Conservation (phyloP, 1,140 invertebrate genomes). For the Sitobion miscanthi region DNA sequence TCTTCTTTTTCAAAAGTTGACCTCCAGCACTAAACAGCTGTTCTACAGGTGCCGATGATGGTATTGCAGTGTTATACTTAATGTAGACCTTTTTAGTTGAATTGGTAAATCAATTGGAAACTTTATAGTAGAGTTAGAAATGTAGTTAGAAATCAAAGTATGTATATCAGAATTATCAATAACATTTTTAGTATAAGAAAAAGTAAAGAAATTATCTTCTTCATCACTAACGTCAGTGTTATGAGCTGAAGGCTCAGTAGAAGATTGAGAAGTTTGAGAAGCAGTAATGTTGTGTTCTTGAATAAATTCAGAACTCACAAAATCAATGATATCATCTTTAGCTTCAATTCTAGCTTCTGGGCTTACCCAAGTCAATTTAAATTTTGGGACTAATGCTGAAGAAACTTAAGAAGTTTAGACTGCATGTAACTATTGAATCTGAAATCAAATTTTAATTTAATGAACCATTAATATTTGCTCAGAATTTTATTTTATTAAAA, state of each 20-base stretch:
- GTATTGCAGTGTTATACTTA: slow-evolving; percentile 1
- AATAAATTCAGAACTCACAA: not conserved
- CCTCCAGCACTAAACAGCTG: not conserved
- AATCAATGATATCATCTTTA: not conserved
- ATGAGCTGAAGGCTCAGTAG: not conserved
- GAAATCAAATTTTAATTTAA: not conserved
- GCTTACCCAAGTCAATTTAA: not conserved
- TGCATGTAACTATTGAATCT: slow-evolving; percentile 7
- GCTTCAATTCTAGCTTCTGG: not conserved
- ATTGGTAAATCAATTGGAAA: not conserved
- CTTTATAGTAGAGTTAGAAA: not conserved
- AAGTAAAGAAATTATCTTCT: slow-evolving; percentile 6
- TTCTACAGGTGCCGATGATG: not conserved
- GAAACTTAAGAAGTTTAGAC: not conserved
- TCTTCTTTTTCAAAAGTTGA: slow-evolving; percentile 10
- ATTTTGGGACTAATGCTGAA: slow-evolving; percentile 5
- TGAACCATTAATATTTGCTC: not conserved
- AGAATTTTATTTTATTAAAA: too few relatives aligned
- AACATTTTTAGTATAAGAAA: not conserved
- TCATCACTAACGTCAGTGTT: not conserved
- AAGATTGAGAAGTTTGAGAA: not conserved
- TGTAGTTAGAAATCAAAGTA: not conserved
- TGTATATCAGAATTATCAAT: not conserved
- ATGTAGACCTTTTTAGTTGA: not conserved
- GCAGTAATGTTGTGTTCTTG: not conserved